Evolutionary conservation across 2,113 vertebrate genomes (phyloP), one percentile per base, ranked within the genome.

Genomic region (Bungarus multicinctus): DNA sequence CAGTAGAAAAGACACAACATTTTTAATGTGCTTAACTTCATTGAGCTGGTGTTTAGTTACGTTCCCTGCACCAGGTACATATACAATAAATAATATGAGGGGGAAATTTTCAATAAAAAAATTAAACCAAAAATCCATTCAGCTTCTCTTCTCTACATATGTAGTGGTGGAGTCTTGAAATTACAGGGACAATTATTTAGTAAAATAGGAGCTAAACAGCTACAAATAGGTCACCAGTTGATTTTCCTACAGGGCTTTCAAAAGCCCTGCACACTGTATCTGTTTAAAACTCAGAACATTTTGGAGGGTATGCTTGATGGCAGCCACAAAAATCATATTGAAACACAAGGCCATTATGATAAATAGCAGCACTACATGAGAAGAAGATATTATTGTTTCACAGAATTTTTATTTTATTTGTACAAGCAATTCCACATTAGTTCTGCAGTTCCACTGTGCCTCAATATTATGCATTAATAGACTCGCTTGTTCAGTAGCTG

Each of bases 381-480:
- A 93, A 90, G 90, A 81, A 10, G 55, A 39, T 87, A 93, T 89
- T 20, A 93, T 97, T 92, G 85, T 93, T 96, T 96, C 96, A 93
- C 88, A 16, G 92, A 55, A 9, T 90, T 93, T 94, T 95, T 92
- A 93, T 93, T 94, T 95, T 92, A 93, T 89, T 94, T 89, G 94
- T 95, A 85, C 94, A 92, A 97, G 89, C 81, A 90, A 87, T 53
- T 93, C 25, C 87, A 94, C 94, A 94, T 97, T 94, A 93, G 34
- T 93, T 96, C 93, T 96, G 94, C 89, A 95, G 95, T 89, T 53
- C 93, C 93, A 96, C 95, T 96, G 96, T 94, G 89, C 91, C 95
- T 95, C 95, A 93, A 96, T 96, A 95, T 69, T 93, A 93, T 95
- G 93, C 91, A 96, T 96, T 97, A 97, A 97, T 97, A 95, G 96